A percentile compares a stretch with the other conserved stretches of the same genome.
Conservation (phyloP, 2,888 invertebrate genomes). For the Agonopterix alstromeriana region DNA sequence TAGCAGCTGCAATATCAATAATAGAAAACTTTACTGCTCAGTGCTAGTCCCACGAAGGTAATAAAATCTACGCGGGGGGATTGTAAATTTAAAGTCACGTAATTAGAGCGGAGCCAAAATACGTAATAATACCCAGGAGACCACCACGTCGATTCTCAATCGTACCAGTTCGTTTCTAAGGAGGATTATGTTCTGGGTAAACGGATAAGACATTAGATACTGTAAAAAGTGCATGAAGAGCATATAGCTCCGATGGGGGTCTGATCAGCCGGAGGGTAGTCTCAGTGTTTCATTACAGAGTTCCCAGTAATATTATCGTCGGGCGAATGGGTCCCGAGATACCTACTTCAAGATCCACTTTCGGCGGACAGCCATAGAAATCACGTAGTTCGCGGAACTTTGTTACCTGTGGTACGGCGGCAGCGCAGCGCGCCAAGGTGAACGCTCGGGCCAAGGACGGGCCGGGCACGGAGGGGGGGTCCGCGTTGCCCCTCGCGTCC, state of each 20-base stretch:
- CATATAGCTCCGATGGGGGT: conserved; percentile 26
- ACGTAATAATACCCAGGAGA: conserved; percentile 30
- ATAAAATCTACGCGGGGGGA: conserved; percentile 49
- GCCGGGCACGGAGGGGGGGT: conserved; percentile 59
- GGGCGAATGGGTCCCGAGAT: conserved; percentile 36
- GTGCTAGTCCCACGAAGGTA: conserved; percentile 22
- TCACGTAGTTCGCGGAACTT: conserved; percentile 76
- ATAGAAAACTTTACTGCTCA: conserved; percentile 19
- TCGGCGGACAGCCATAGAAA: conserved; percentile 67
- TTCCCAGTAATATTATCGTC: conserved; percentile 56
- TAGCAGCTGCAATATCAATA: conserved; percentile 11
- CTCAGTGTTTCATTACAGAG: conserved; percentile 53
- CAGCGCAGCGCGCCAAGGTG: conserved; percentile 73
- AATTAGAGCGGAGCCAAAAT: conserved; percentile 39
- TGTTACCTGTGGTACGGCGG: conserved; percentile 72
- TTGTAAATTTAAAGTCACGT: conserved; percentile 29
- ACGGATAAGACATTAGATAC: conserved; percentile 35
- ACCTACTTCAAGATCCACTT: conserved; percentile 23
- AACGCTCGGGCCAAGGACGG: conserved; percentile 76
- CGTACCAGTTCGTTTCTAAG: conserved; percentile 18
- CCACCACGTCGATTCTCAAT: conserved; percentile 51
- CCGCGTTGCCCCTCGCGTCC: conserved; percentile 34
- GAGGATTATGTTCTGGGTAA: conserved; percentile 22
- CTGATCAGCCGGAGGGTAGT: conserved; percentile 25
- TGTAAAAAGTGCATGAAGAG: conserved; percentile 34